Conservation (phyloP, 2,888 invertebrate species). For the Trachelus iudaicus region DNA sequence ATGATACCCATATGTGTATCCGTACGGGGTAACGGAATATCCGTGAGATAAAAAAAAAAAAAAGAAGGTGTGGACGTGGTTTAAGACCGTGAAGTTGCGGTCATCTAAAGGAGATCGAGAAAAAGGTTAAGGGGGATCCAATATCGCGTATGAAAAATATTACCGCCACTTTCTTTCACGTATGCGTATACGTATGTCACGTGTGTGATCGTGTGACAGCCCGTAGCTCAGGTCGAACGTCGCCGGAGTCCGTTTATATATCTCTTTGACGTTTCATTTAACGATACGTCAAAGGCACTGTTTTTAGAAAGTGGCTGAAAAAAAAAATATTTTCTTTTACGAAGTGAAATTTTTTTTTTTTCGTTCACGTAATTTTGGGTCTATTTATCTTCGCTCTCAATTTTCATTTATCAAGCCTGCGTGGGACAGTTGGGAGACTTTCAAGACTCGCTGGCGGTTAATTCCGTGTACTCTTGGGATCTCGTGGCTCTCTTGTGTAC, state of each 20-base stretch:
- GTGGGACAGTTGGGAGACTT: neutral
- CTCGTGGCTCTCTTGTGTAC: neutral
- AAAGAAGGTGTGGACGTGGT: neutral
- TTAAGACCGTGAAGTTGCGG: neutral
- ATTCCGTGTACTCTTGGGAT: neutral
- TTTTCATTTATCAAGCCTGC: neutral
- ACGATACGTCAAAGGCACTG: neutral
- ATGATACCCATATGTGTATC: neutral
- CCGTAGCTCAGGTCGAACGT: neutral
- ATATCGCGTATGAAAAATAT: neutral
- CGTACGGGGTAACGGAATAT: neutral
- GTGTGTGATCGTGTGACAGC: neutral
- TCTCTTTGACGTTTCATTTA: neutral
- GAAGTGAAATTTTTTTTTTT: too few species aligned
- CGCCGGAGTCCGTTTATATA: neutral
- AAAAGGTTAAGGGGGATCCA: neutral
- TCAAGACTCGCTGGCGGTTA: neutral
- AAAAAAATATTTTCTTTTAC: too few species aligned
- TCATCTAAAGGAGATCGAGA: neutral
- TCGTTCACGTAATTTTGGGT: too few species aligned
- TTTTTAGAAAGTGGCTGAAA: neutral
- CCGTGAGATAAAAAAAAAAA: neutral
- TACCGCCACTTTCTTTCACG: neutral
- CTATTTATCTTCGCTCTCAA: neutral
- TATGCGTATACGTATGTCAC: neutral